Percentiles rank a stretch among this genome's conserved stretches.
Conservation (phyloP, 2,888 invertebrate genomes). For the Mesodorylaimus sp. region DNA sequence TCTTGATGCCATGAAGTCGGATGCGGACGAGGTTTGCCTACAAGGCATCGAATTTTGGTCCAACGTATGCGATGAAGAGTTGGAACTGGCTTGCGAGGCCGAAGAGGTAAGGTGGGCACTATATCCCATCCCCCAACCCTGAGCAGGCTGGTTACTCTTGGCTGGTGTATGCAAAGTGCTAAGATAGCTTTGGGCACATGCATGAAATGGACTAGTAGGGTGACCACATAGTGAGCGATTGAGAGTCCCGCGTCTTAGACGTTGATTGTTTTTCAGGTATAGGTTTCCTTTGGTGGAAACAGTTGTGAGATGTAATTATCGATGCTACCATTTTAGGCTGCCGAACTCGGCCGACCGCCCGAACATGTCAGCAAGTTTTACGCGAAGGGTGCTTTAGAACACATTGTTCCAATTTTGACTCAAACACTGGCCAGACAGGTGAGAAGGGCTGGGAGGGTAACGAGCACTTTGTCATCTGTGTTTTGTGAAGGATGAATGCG, state of each 20-base stretch:
- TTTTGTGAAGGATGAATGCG: conserved; percentile 48
- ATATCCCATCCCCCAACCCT: not conserved
- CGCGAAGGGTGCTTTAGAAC: conserved; percentile 91
- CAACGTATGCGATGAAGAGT: conserved; percentile 96
- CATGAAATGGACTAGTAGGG: not conserved
- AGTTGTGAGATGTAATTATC: too few species aligned
- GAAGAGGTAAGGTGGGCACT: conserved; percentile 49
- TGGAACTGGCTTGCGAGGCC: conserved; percentile 78
- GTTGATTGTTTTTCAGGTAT: too few species aligned
- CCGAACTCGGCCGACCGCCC: conserved; percentile 81
- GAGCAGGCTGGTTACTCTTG: not conserved
- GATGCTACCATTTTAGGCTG: conserved; percentile 42
- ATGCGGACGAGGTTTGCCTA: conserved; percentile 78
- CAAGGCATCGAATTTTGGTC: conserved; percentile 99
- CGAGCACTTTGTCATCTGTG: conserved; percentile 4
- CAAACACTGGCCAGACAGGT: conserved; percentile 75
- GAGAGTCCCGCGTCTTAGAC: too few species aligned
- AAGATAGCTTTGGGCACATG: too few species aligned
- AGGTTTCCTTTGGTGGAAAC: too few species aligned
- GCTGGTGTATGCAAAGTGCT: not conserved
- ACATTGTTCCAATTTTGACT: conserved; percentile 76
- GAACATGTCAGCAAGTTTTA: conserved; percentile 78
- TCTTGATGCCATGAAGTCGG: conserved; percentile 91
- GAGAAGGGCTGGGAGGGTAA: conserved; percentile 9
- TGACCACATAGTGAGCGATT: not conserved